These are phyloP conservation scores for Salticus scenicus DNA, from an alignment of 2,888 invertebrate genomes.

Conservation along the genomic window DNA sequence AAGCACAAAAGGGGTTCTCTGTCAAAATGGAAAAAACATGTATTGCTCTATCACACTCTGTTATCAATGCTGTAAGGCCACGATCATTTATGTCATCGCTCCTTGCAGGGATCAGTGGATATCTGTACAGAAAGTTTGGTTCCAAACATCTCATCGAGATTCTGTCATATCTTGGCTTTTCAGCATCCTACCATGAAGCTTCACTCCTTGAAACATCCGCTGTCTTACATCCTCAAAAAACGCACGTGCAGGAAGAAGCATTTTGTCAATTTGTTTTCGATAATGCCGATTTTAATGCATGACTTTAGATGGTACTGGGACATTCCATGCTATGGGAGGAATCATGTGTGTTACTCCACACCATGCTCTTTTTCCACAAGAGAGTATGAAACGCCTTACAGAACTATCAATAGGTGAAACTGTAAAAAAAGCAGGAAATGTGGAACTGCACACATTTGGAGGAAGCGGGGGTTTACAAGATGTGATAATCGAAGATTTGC, in stretches of 20 bases:
- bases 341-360: slow-evolving; percentile 16
- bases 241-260: neutral
- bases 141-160: slow-evolving; percentile 6
- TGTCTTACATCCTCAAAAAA: neutral
- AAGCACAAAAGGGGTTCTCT: slow-evolving; percentile 18
- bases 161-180: neutral
- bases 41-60: neutral
- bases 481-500: slow-evolving; percentile 1
- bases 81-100: slow-evolving; percentile 2
- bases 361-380: neutral
- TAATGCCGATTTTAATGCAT: slow-evolving; percentile 18
- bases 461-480: slow-evolving; percentile 7
- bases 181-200: slow-evolving; percentile 6
- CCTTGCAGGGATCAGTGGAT: slow-evolving; percentile 22
- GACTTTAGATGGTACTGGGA: slow-evolving; percentile 4
- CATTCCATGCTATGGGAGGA: slow-evolving; percentile 16
- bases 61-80: slow-evolving; percentile 7
- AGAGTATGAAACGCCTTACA: neutral
- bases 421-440: neutral
- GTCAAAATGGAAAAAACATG: neutral
- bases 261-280: slow-evolving; percentile 11
- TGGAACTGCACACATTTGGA: neutral
- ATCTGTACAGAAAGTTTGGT: slow-evolving; percentile 16
- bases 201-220: slow-evolving; percentile 8
- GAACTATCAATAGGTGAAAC: slow-evolving; percentile 5